Base-by-base conservation (phyloP, 2,113 vertebrate genomes). In the Zapus hudsonius region DNA sequence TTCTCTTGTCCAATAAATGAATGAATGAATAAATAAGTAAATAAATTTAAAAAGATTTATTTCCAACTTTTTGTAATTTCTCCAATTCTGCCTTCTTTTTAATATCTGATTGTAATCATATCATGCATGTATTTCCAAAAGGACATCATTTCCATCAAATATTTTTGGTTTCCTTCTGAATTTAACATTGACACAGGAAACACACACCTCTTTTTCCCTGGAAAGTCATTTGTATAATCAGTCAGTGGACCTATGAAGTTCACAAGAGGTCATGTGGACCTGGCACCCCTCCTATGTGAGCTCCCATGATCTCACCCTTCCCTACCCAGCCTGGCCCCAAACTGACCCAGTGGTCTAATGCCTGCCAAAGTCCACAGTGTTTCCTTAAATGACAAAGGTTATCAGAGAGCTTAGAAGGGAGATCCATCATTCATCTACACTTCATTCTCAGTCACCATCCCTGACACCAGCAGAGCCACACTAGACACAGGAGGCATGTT, bases 281-380 rank as follows among this genome's bases (percentile, higher is more conserved):
- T 0, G 6, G 2, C 13, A 2, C 9, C 2, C 1, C 5, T 33
- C 22, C 36, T 5, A 0, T 2, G 1, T 25, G 9, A 5, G 40
- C 9, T 20, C 25, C 7, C 6, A 7, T 8, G 4, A 22, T n/a
- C 3, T 61, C 10, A 70, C 3, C 17, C 3, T 72, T 76, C 33
- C 7, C 23, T 29, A 40, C 4, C 0, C 16, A 7, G 47, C 1
- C n/a, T 25, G 66, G 61, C 19, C 33, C 40, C 7, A 29, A 47
- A 55, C 31, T 36, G 10, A 40, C 5, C 61, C 42, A 12, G 1
- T 29, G 27, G 25, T 52, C 36, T 27, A 22, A 20, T 23, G 2
- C 13, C 15, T 52, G 19, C 38, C 78, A 27, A 9, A 27, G 40
- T 29, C 40, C 7, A 40, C 12, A 6, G 47, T 15, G 19, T 36